Evolutionary conservation across 2,113 vertebrate genomes (phyloP).

Genomic region (Heptranchias perlo): DNA sequence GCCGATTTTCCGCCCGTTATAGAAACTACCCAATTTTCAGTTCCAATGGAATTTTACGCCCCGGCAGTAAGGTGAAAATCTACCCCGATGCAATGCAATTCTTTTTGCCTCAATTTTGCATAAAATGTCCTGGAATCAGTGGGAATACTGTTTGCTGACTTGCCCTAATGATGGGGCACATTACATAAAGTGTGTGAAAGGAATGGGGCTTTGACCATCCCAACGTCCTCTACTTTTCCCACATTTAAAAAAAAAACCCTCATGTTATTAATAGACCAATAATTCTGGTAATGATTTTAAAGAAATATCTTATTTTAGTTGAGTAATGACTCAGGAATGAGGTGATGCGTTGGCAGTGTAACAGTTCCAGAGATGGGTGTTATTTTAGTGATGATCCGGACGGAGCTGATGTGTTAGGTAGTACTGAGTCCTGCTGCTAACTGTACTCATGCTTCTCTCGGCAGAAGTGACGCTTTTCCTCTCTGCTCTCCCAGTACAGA

Average conservation of each 20-base stretch:
- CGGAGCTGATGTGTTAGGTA: not conserved
- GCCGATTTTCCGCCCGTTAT: too few species aligned
- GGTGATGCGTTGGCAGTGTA: not conserved
- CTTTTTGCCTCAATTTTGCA: not conserved
- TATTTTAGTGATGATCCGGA: not conserved
- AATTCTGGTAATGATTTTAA: not conserved
- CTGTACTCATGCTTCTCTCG: not conserved
- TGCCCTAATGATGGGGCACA: not conserved
- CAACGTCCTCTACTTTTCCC: not conserved
- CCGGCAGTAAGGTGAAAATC: not conserved
- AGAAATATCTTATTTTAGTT: not conserved
- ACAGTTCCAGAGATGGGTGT: not conserved
- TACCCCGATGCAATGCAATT: not conserved
- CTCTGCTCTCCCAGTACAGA: not conserved
- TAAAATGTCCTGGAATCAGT: not conserved
- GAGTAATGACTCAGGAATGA: not conserved
- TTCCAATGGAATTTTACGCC: too few species aligned
- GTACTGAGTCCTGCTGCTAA: not conserved
- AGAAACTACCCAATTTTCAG: too few species aligned
- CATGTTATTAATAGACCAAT: not conserved
- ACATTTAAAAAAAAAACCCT: not conserved
- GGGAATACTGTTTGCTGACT: not conserved
- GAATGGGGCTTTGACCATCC: not conserved
- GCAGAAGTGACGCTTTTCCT: constrained; percentile 27
- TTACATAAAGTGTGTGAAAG: not conserved